Base-by-base conservation (phyloP, 2,797 vertebrate species). In the Enteromius unitaeniatus region DNA sequence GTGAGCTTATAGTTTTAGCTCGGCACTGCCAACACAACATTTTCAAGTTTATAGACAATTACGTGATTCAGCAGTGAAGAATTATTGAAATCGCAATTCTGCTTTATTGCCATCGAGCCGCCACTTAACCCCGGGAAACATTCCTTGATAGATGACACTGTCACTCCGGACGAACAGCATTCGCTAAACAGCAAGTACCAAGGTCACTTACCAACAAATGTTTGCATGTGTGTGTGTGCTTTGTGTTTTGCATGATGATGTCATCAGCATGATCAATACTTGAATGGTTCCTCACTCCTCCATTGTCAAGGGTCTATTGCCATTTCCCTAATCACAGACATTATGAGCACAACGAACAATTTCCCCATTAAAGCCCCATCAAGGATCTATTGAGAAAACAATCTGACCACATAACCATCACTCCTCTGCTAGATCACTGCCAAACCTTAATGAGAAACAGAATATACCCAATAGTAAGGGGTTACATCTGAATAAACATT, bases 381-480 rank as follows among this genome's bases (percentile, higher is more conserved):
- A 83, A 55, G 84, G 21, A 76, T 64, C 80, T 82, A 72, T 67
- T 67, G 76, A 78, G 85, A 64, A 75, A 88, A 85, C 81, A 68
- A 81, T 79, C 67, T 73, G 75, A 84, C 69, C 84, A 74, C 84
- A 58, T 60, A 74, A 85, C 85, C 42, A 81, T 85, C 80, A 70
- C 60, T 83, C 62, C 17, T 82, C 64, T 47, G 68, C 88, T 89
- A 81, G 45, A 87, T 90, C 89, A 19, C 65, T 83, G 89, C 86
- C 90, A 85, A 72, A 77, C 13, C 88, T 89, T 89, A 91, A 79
- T 84, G 73, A 83, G 87, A 87, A 87, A 75, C 81, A 72, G 73
- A 79, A 79, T 68, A 86, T 79, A 37, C 26, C 34, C 14, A 47
- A 85, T 62, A 78, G 53, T 70, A 55, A 78, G 45, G 81, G 65